Percentiles rank a stretch among this genome's conserved stretches.
Conservation (phyloP, 35 echinoderm and acorn worm genomes). For the Chiridota heheva region DNA sequence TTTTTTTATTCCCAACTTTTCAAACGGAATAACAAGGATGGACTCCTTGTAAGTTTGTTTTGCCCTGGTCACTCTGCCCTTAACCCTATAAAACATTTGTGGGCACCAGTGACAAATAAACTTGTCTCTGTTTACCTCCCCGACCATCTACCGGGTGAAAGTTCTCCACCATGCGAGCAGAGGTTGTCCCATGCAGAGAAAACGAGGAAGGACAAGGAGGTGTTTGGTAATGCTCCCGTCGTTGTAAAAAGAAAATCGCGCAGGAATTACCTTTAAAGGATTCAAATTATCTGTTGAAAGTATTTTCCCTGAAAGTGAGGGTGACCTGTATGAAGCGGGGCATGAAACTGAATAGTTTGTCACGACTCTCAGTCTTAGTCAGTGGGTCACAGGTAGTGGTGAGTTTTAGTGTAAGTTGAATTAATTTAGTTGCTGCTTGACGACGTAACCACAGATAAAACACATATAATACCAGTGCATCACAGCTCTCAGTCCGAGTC, state of each 20-base stretch:
- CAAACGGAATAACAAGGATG: not conserved
- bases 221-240: slow-evolving; percentile 4
- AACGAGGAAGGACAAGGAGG: not conserved
- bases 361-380: too few species aligned
- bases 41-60: not conserved
- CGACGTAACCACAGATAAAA: too few species aligned
- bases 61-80: slow-evolving; percentile 29
- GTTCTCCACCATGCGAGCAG: slow-evolving; percentile 18
- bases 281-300: too few species aligned
- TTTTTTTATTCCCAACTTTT: slow-evolving; percentile 3
- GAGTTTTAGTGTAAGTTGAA: too few species aligned
- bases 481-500: too few species aligned
- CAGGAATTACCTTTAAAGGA: not conserved
- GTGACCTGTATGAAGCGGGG: too few species aligned
- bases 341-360: too few species aligned
- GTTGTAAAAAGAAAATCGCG: not conserved
- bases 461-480: too few species aligned
- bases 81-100: slow-evolving; percentile 37
- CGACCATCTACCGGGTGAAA: slow-evolving; percentile 9
- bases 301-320: too few species aligned
- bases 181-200: not conserved
- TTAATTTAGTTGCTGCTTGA: too few species aligned
- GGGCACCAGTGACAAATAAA: slow-evolving; percentile 21
- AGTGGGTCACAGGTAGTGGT: too few species aligned
- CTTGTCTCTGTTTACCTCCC: slow-evolving; percentile 31